phyloP scores from a whole-genome alignment of 2,888 invertebrate species.

The Rhagophthalmus giganteus region DNA sequence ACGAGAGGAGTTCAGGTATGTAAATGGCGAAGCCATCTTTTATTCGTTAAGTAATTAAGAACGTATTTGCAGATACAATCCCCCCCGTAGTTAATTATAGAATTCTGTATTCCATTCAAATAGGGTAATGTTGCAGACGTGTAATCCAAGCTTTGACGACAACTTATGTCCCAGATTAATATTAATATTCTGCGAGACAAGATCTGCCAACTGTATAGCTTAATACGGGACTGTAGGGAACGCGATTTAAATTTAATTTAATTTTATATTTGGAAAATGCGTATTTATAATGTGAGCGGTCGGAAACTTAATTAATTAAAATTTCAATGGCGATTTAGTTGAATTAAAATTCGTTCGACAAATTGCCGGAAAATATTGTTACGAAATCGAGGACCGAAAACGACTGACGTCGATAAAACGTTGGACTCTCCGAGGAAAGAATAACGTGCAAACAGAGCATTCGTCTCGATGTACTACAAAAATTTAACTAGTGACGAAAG shows the following conservation, averaged over 20 bases:
- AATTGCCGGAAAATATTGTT: too few species aligned
- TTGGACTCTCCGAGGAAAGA: too few species aligned
- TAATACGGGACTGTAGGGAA: constrained; percentile 8
- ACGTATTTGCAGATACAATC: background rate
- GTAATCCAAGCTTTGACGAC: constrained; percentile 28
- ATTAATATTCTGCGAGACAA: constrained; percentile 14
- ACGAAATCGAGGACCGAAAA: too few species aligned
- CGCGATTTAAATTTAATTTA: background rate
- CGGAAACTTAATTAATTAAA: background rate
- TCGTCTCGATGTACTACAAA: too few species aligned
- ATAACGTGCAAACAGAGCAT: too few species aligned
- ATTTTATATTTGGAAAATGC: background rate
- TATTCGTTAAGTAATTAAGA: background rate
- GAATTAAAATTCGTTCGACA: too few species aligned
- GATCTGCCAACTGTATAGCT: constrained; percentile 17
- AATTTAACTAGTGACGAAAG: too few species aligned
- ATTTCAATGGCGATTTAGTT: too few species aligned
- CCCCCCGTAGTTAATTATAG: constrained; percentile 6
- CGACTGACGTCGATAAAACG: too few species aligned
- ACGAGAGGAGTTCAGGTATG: constrained; percentile 77
- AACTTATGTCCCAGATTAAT: constrained; percentile 13
- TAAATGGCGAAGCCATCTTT: too few species aligned
- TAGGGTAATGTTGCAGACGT: constrained; percentile 35
- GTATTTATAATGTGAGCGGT: too few species aligned
- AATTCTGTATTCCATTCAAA: constrained; percentile 32